Evolutionary conservation across 2,797 vertebrate genomes (phyloP).

Genomic region (Clamator glandarius): DNA sequence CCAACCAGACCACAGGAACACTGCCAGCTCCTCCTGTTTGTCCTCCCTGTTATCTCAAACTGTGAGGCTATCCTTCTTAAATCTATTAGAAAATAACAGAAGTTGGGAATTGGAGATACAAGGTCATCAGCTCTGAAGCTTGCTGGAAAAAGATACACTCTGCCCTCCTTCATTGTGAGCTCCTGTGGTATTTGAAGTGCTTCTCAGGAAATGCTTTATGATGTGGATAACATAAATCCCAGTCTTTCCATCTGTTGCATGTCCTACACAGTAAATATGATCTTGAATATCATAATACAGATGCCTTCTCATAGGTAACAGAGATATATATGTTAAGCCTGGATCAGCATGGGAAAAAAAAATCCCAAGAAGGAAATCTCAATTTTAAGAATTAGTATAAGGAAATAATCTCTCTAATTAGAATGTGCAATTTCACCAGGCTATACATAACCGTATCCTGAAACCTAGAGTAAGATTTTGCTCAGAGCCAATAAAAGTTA

Average conservation of each 20-base stretch:
- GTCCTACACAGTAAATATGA: not conserved
- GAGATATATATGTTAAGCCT: not conserved
- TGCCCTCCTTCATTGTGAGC: not conserved
- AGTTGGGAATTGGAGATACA: not conserved
- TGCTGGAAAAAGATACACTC: not conserved
- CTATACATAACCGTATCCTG: not conserved
- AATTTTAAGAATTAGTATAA: not conserved
- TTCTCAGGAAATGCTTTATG: not conserved
- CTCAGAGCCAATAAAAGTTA: not conserved
- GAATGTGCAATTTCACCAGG: not conserved
- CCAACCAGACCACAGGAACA: not conserved
- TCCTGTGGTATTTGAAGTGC: not conserved
- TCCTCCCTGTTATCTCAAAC: not conserved
- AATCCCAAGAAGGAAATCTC: not conserved
- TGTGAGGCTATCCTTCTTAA: not conserved
- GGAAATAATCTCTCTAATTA: slow-evolving; percentile 15
- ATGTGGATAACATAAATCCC: not conserved
- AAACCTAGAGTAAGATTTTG: not conserved
- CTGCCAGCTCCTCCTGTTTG: not conserved
- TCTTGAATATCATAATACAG: not conserved
- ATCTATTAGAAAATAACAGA: not conserved
- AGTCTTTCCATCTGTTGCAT: not conserved
- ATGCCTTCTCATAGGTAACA: not conserved
- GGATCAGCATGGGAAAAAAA: not conserved
- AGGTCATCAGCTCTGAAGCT: not conserved